Evolutionary conservation across 2,113 vertebrate genomes (phyloP).

Genomic region (Scartelaos histophorus): DNA sequence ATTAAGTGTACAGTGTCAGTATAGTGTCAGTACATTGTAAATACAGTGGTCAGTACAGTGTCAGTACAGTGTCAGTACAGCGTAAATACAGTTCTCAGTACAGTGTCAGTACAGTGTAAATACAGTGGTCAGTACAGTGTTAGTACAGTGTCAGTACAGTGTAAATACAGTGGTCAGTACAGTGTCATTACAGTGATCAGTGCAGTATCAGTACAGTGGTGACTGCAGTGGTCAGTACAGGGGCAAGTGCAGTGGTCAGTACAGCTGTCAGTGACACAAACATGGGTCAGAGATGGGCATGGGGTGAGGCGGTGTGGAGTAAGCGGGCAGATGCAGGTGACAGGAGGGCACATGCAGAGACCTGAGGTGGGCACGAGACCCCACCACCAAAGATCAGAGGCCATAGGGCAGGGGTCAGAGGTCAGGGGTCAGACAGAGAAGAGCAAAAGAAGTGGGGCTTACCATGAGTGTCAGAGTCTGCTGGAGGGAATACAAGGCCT

Average conservation of each 20-base stretch:
- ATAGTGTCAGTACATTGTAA: background rate
- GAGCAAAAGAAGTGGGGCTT: constrained; percentile 74
- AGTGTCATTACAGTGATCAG: too few relatives aligned
- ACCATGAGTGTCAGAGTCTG: constrained; percentile 78
- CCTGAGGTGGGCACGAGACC: background rate
- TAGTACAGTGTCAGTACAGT: too few relatives aligned
- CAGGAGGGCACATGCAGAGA: constrained; percentile 60
- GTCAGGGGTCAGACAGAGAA: constrained; percentile 52
- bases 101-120: too few relatives aligned
- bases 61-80: too few relatives aligned
- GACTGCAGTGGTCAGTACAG: background rate
- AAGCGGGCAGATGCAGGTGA: constrained; percentile 75
- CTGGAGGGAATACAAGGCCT: constrained; percentile 77
- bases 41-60: background rate
- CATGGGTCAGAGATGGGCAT: background rate
- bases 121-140: too few relatives aligned
- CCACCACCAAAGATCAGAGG: constrained; percentile 30
- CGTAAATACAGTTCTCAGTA: too few relatives aligned
- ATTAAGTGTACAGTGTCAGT: background rate
- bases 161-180: too few relatives aligned
- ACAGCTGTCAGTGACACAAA: background rate
- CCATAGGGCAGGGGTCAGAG: constrained; percentile 32
- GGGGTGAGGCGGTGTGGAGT: constrained; percentile 47
- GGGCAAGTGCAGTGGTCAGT: background rate
- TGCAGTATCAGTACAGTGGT: too few relatives aligned